Conservation (phyloP, 2,113 vertebrate genomes). For the Phrynosoma platyrhinos region DNA sequence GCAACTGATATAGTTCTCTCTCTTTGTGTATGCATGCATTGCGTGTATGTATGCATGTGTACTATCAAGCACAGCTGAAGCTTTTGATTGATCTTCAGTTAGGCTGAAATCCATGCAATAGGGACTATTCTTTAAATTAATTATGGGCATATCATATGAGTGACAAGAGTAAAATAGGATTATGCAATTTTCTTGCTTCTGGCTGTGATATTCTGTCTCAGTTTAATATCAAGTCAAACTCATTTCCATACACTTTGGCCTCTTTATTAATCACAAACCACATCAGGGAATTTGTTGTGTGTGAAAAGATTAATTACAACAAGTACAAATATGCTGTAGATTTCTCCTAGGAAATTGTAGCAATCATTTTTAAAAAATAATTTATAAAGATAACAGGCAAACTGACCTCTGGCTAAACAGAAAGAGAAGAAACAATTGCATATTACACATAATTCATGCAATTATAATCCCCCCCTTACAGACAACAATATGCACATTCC, state of each 20-base stretch:
- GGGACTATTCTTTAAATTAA: background rate
- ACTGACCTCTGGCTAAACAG: constrained; percentile 33
- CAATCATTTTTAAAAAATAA: constrained; percentile 52
- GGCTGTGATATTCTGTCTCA: constrained; percentile 7
- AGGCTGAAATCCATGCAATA: background rate
- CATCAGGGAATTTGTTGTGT: constrained; percentile 30
- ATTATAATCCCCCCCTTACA: background rate
- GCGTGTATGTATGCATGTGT: no score
- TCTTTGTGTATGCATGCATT: no score
- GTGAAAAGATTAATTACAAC: constrained; percentile 55
- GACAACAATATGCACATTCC: background rate
- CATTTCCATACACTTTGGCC: constrained; percentile 36
- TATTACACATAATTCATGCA: constrained; percentile 6
- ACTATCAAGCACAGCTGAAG: background rate
- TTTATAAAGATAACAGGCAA: constrained; percentile 41
- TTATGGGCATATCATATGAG: background rate
- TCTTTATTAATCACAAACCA: background rate
- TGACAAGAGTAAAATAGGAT: constrained; percentile 6
- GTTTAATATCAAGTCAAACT: constrained; percentile 23
- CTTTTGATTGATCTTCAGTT: background rate
- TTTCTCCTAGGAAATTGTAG: constrained; percentile 41
- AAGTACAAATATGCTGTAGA: constrained; percentile 33
- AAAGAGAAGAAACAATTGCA: constrained; percentile 1
- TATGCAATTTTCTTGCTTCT: background rate
- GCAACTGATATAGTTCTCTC: no score